Percentiles rank a stretch among this genome's conserved stretches.
Evolutionary conservation across 2,113 vertebrate genomes (phyloP).

Genomic region (Cryptomyrus ogoouensis): DNA sequence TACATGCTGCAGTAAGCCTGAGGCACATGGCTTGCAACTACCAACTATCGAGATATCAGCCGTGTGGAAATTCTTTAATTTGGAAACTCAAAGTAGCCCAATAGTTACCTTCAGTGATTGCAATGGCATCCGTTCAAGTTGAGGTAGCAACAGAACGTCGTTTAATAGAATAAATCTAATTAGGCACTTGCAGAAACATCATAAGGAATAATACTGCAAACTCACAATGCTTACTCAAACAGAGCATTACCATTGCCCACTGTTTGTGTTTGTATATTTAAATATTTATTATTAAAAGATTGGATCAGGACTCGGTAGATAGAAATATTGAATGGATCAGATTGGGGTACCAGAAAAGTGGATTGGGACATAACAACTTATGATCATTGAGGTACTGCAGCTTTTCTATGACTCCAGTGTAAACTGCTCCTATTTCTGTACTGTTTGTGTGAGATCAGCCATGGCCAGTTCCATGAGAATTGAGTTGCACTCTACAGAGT

Average conservation of each 20-base stretch:
- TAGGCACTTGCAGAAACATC: not conserved
- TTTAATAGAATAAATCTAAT: not conserved
- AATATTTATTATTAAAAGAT: not conserved
- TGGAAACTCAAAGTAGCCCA: not conserved
- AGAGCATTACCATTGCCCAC: not conserved
- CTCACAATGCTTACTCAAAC: not conserved
- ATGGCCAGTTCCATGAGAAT: not conserved
- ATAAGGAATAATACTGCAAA: not conserved
- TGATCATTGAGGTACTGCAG: not conserved
- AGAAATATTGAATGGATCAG: not conserved
- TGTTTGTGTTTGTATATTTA: not conserved
- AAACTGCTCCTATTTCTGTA: not conserved
- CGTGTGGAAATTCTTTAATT: not conserved
- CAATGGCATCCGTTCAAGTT: not conserved
- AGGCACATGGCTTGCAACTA: not conserved
- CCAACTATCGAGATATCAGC: not conserved
- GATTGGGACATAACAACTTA: not conserved
- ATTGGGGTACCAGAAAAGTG: not conserved
- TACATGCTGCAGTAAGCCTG: not conserved
- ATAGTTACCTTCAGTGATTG: not conserved
- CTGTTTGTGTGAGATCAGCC: not conserved
- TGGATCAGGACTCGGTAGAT: not conserved
- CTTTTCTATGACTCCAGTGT: not conserved
- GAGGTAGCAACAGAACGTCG: not conserved
- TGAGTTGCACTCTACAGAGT: not conserved